Base-by-base conservation (phyloP, 2,113 vertebrate genomes). In the Gobiocypris rarus region DNA sequence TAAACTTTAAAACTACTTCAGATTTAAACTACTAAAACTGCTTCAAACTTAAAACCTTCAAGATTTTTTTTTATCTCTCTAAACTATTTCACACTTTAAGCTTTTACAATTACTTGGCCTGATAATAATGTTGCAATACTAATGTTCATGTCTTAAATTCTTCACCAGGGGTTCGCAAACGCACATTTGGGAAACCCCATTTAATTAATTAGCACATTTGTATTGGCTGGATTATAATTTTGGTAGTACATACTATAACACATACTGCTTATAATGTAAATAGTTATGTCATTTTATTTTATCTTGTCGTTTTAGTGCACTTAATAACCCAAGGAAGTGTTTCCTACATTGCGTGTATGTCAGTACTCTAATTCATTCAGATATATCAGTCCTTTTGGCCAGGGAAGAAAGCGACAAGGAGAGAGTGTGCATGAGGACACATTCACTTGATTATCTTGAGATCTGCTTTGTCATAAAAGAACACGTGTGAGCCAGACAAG, bases 401-500 rank as follows among this genome's bases (percentile, higher is more conserved):
- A 48, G 22, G 43, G 73, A 70, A 69, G 22, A 65, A 67, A 79
- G 65, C 54, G 31, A 65, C 56, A 48, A 75, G 74, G 78, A 87
- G 63, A 22, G 84, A 88, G 10, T 9, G 48, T 50, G 41, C 22
- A 26, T n/a, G 14, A 28, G 13, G 28, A 70, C 31, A 52, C 17
- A 50, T 81, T 81, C 71, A 80, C 24, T 69, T 73, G 56, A 73
- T 87, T 83, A 87, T 28, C 24, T 73, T 79, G 83, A 85, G 77
- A 82, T 83, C 88, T 85, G 86, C 80, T 83, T 15, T 34, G 73
- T 73, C 82, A 78, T 80, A 82, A 81, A 86, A 85, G 81, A 26
- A 14, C 31, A 24, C 38, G 22, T 79, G n/a, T 26, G 61, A 69
- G 45, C 61, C 34, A 52, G 28, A 65, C 54, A 69, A 81, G 45